A percentile compares a stretch with the other conserved stretches of the same genome.
These are phyloP conservation scores for Acanthococcus lagerstroemiae DNA, from an alignment of 2,888 invertebrate species.

Conservation along the genomic window DNA sequence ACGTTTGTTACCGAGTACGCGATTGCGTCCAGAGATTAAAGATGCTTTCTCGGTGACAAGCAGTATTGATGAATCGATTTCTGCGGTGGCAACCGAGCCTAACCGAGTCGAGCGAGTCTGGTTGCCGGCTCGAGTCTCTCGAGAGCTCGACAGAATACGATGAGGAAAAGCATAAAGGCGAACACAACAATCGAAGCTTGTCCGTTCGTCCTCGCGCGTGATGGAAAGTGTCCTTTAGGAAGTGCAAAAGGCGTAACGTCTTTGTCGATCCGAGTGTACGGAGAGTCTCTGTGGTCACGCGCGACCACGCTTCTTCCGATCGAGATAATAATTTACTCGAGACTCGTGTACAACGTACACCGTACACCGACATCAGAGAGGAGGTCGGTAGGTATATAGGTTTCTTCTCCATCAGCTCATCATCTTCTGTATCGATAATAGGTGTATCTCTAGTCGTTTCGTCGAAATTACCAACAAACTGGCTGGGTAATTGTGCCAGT, in stretches of 20 bases:
- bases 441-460: too few species aligned
- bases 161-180: background rate
- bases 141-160: background rate
- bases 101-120: too few species aligned
- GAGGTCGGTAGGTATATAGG: too few species aligned
- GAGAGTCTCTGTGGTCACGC: background rate
- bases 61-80: constrained; percentile 1
- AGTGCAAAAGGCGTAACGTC: constrained; percentile 20
- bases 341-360: background rate
- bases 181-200: background rate
- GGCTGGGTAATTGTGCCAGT: too few species aligned
- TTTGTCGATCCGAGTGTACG: background rate
- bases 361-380: too few species aligned
- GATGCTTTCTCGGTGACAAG: constrained; percentile 5
- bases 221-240: constrained; percentile 31
- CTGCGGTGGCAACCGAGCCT: background rate
- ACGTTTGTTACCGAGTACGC: background rate
- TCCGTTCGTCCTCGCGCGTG: constrained; percentile 24
- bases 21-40: background rate
- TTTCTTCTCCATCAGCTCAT: too few species aligned
- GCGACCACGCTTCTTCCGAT: background rate
- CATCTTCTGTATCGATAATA: too few species aligned
- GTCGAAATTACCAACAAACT: too few species aligned
- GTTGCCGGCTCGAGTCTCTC: background rate
- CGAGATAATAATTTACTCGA: background rate